These are phyloP conservation scores for human DNA, from an alignment of 2,113 vertebrate species.

Conservation along the genomic window GRCh38 chr3:171868001-171868500, in stretches of 20 bases:
- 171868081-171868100: neutral
- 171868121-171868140: neutral
- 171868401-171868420: neutral
- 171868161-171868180: neutral
- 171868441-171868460: neutral
- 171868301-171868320: neutral
- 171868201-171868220: neutral
- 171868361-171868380: neutral
- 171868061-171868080: neutral
- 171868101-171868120: neutral
- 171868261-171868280: neutral
- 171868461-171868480: neutral
- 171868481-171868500: neutral
- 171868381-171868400: neutral
- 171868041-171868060: neutral
- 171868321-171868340: neutral
- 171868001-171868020: neutral
- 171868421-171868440: neutral
- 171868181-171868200: neutral
- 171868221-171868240: neutral
- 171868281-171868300: neutral
- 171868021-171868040: neutral
- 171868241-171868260: neutral
- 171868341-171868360: neutral
- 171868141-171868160: neutral